These are phyloP conservation scores for Rhamnusium bicolor DNA, from an alignment of 2,888 invertebrate species.

Conservation along the genomic window DNA sequence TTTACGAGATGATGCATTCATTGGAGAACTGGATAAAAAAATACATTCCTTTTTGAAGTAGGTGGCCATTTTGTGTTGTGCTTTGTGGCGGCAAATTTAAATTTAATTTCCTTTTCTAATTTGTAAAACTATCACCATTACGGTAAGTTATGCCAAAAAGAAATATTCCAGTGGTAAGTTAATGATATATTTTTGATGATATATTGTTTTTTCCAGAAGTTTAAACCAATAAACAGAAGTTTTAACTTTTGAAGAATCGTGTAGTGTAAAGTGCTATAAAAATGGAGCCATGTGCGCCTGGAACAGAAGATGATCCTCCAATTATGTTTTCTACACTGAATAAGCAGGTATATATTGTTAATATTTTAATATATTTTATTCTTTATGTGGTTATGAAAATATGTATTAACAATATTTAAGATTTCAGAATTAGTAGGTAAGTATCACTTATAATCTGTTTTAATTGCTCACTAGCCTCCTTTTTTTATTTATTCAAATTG, in stretches of 20 bases:
- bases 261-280: slow-evolving; percentile 50
- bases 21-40: not conserved
- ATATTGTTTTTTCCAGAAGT: slow-evolving; percentile 42
- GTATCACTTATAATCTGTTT: slow-evolving; percentile 34
- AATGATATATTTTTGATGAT: slow-evolving; percentile 34
- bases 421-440: slow-evolving; percentile 45
- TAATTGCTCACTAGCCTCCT: slow-evolving; percentile 8
- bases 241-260: slow-evolving; percentile 45
- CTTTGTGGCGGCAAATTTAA: slow-evolving; percentile 58
- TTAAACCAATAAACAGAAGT: slow-evolving; percentile 13
- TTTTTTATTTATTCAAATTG: slow-evolving; percentile 19
- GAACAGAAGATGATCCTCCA: slow-evolving; percentile 65
- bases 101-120: slow-evolving; percentile 33
- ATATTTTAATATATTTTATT: slow-evolving; percentile 27
- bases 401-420: slow-evolving; percentile 30
- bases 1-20: not conserved
- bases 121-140: slow-evolving; percentile 36
- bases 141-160: slow-evolving; percentile 59
- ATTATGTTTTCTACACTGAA: slow-evolving; percentile 57
- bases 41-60: slow-evolving; percentile 8
- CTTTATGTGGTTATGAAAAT: slow-evolving; percentile 32
- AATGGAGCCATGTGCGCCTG: slow-evolving; percentile 66
- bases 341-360: slow-evolving; percentile 62
- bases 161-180: slow-evolving; percentile 13
- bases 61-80: slow-evolving; percentile 59